phyloP scores from a whole-genome alignment of 1,140 invertebrate species.

The Cyclina sinensis region DNA sequence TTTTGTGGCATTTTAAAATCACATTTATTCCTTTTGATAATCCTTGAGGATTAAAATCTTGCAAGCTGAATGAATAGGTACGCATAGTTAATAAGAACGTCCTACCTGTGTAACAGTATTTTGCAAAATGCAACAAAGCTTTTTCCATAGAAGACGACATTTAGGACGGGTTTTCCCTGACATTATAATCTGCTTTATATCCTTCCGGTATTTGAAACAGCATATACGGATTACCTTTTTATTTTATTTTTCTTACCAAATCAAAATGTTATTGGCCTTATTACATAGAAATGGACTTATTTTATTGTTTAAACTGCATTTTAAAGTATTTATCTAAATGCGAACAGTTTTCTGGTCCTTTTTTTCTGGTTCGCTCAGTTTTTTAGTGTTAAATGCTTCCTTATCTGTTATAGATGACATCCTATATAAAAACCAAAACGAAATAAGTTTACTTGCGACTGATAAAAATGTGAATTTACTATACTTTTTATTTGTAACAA shows the following conservation, averaged over 20 bases:
- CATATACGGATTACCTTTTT: neutral
- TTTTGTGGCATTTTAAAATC: neutral
- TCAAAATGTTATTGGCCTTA: neutral
- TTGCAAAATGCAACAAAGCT: too few relatives aligned
- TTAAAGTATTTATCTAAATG: neutral
- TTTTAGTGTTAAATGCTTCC: too few relatives aligned
- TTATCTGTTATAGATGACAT: too few relatives aligned
- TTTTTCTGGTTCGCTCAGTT: neutral
- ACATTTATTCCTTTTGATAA: slow-evolving; percentile 12
- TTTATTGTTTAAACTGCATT: slow-evolving; percentile 12
- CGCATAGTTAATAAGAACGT: neutral
- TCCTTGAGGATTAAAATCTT: neutral
- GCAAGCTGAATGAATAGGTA: neutral
- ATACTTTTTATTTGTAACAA: too few relatives aligned
- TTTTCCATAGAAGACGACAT: too few relatives aligned
- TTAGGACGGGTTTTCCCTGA: neutral
- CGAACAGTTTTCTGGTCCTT: neutral
- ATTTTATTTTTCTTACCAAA: neutral
- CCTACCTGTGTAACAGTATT: neutral
- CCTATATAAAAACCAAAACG: too few relatives aligned
- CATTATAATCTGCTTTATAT: neutral
- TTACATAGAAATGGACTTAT: slow-evolving; percentile 11
- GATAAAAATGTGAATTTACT: too few relatives aligned
- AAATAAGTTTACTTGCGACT: too few relatives aligned
- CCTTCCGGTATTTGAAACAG: neutral